Base-by-base conservation (phyloP, 2,113 vertebrate species). In the Oxyura jamaicensis region DNA sequence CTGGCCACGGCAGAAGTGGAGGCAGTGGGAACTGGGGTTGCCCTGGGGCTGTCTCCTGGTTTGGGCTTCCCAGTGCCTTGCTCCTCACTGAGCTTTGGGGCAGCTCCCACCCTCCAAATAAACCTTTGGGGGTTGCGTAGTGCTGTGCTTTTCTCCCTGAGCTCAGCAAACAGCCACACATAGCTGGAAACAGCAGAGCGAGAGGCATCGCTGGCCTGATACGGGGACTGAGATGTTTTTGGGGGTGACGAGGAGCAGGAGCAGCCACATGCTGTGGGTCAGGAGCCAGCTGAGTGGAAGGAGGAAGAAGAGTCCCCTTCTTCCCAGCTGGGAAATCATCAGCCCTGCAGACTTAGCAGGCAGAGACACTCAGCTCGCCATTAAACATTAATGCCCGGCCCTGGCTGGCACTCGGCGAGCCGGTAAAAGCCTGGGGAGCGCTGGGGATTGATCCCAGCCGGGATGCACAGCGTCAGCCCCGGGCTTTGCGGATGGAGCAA, bases 111-210 rank as follows among this genome's bases (percentile, higher is more conserved):
- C 25, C 19, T 81, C 21, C 26, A 22, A 66, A 22, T 5, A 83
- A 71, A 20, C 46, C n/a, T 90, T 59, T 11, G 52, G 35, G 25
- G 33, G 2, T 42, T 23, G 25, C 15, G 66, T 66, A 58, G n/a
- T 53, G 28, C 7, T 69, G 16, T 15, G 4, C 46, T 44, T 88
- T 69, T 18, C 15, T 67, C n/a, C 44, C 86, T 79, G 39, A 76
- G 16, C n/a, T 53, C 10, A 16, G 33, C 48, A 78, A 83, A 56
- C 20, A 71, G 7, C 6, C n/a, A 22, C 10, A 29, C 29, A 90
- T 87, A 78, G 13, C 25, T 12, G 22, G 52, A 84, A 71, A 16
- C 0, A 0, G 10, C 0, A 2, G 13, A n/a, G 10, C 0, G 10
- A n/a, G 44, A 12, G 16, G 25, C 11, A 39, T 29, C 7, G 14